Evolutionary conservation across 2,113 vertebrate species (phyloP), one percentile per base, ranked within the genome.

Genomic region (Etheostoma cragini): DNA sequence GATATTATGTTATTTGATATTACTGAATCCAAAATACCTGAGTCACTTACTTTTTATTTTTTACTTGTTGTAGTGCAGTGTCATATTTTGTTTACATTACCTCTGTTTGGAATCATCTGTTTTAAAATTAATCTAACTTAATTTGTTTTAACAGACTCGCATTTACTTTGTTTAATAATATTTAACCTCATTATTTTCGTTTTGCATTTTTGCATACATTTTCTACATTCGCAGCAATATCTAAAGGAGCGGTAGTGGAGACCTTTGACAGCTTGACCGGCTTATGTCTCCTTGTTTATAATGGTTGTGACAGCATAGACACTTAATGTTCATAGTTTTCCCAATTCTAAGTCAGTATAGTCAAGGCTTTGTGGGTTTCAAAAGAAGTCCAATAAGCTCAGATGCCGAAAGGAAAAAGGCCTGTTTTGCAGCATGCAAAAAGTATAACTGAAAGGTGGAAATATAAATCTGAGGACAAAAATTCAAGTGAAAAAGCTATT

Each of bases 1-100:
- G 61, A 14, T 77, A 64, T 85, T 87, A 4, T 83, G 82, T 64
- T 81, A 86, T 64, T 60, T 30, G 71, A 87, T 81, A 77, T 70
- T 0, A 33, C 6, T 66, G 53, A 84, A 71, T 70, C 42, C 66
- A 13, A 54, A 77, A 83, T 66, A 73, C 21, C 78, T 8, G 62
- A 38, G 30, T 53, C 75, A 19, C 50, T 58, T 1, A 17, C 12
- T 74, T 62, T 60, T 17, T 30, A 30, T 30, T 42, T 54, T 63
- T n/a, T 12, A 30, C 21, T 38, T 1, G 3, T 4, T 16, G n/a
- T 2, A 6, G 46, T 26, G 26, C 26, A 26, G 3, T 4, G 14
- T 60, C 13, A 24, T 1, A 8, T 3, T 1, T 15, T 38, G 33
- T 76, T 85, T 61, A 21, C 60, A 13, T 26, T 2, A 42, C 4